phyloP scores from a whole-genome alignment of 2,888 invertebrate genomes.

The Cephus rjabovi region DNA sequence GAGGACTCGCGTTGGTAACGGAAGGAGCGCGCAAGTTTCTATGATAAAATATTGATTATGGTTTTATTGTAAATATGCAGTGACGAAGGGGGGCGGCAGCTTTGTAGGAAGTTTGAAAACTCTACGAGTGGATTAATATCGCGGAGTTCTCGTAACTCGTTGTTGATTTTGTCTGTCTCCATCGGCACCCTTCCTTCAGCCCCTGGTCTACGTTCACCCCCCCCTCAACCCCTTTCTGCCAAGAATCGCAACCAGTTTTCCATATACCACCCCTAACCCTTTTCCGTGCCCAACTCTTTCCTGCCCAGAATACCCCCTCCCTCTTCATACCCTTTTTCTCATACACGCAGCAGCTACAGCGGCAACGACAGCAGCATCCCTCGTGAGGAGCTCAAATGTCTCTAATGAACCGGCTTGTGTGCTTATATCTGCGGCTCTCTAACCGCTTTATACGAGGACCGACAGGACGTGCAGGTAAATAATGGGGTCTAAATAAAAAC shows the following conservation, averaged over 20 bases:
- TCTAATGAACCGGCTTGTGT: constrained; percentile 67
- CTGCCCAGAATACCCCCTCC: constrained; percentile 15
- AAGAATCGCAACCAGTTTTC: constrained; percentile 15
- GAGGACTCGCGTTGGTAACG: too few species aligned
- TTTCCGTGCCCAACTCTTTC: constrained; percentile 22
- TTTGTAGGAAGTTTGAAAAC: constrained; percentile 67
- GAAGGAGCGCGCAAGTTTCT: constrained; percentile 18
- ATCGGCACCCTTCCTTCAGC: constrained; percentile 29
- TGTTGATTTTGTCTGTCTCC: constrained; percentile 67
- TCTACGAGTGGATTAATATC: constrained; percentile 68
- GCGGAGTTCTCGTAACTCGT: constrained; percentile 66
- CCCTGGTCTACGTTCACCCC: constrained; percentile 39
- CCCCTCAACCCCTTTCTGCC: constrained; percentile 25
- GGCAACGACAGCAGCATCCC: constrained; percentile 29
- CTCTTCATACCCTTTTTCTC: constrained; percentile 33
- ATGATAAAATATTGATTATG: constrained; percentile 63
- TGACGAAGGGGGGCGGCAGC: constrained; percentile 41
- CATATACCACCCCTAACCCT: constrained; percentile 26
- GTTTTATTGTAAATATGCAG: constrained; percentile 61
- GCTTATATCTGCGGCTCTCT: constrained; percentile 62
- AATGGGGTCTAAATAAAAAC: constrained; percentile 57
- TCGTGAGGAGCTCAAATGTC: constrained; percentile 63
- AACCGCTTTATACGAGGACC: constrained; percentile 53
- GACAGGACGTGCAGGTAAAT: constrained; percentile 45
- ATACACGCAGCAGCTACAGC: constrained; percentile 31